phyloP scores from a whole-genome alignment of 2,113 vertebrate genomes.

The Chiloscyllium plagiosum region DNA sequence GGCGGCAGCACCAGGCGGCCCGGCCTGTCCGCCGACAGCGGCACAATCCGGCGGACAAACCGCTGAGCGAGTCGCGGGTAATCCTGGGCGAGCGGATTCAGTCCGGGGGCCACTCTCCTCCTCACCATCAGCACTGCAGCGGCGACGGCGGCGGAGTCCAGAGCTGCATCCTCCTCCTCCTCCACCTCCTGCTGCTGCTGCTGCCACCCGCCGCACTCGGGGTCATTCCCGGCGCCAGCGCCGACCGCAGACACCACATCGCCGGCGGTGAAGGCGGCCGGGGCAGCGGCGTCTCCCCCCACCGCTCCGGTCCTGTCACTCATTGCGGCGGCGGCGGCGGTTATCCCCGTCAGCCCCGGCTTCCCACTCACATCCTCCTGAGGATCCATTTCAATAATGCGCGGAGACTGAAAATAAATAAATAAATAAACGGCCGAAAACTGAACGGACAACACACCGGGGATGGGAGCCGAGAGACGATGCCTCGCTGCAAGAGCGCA shows the following conservation, averaged over 20 bases:
- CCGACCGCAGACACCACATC: not conserved
- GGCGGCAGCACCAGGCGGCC: slow-evolving; percentile 60
- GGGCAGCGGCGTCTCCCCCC: not conserved
- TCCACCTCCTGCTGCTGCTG: not conserved
- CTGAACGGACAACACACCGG: slow-evolving; percentile 33
- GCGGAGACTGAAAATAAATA: not conserved
- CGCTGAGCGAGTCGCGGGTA: slow-evolving; percentile 66
- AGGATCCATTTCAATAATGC: slow-evolving; percentile 40
- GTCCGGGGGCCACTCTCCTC: slow-evolving; percentile 49
- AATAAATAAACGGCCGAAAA: not conserved
- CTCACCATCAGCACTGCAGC: slow-evolving; percentile 52
- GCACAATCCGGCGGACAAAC: slow-evolving; percentile 81
- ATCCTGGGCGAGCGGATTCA: slow-evolving; percentile 52
- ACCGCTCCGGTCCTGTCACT: not conserved
- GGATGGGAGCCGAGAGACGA: slow-evolving; percentile 47
- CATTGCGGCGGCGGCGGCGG: not conserved
- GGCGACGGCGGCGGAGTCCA: slow-evolving; percentile 47
- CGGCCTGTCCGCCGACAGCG: slow-evolving; percentile 66
- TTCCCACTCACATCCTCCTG: not conserved
- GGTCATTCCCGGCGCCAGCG: not conserved
- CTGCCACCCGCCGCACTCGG: not conserved
- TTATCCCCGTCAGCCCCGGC: not conserved
- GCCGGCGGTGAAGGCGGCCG: too few relatives aligned
- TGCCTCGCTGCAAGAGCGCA: not conserved
- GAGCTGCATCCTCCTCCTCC: not conserved